Percentiles rank a stretch among this genome's conserved stretches.
Conservation (phyloP, 2,888 invertebrate genomes). For the Pediacus dermestoides region DNA sequence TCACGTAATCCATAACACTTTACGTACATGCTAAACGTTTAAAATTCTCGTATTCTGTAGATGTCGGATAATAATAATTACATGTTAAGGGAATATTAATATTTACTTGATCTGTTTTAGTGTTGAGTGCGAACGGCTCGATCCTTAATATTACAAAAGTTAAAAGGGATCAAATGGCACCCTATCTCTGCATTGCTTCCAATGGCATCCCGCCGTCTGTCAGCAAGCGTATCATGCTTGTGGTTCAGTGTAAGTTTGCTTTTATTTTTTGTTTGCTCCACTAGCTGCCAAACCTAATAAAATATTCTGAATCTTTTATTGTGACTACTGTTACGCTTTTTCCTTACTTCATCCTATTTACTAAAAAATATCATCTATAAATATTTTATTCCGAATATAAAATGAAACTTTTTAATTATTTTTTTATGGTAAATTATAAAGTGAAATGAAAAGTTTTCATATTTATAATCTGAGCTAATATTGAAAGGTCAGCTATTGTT, state of each 20-base stretch:
- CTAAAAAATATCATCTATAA: too few species aligned
- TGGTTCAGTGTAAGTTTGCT: slow-evolving; percentile 67
- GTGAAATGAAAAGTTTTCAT: too few species aligned
- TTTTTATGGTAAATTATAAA: too few species aligned
- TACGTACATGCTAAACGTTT: slow-evolving; percentile 1
- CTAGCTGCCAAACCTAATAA: background rate
- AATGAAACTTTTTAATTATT: too few species aligned
- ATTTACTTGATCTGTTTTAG: slow-evolving; percentile 49
- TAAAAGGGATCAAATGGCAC: slow-evolving; percentile 74
- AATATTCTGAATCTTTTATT: background rate
- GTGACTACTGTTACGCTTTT: background rate
- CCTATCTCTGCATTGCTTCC: slow-evolving; percentile 76
- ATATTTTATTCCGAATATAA: too few species aligned
- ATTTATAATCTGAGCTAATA: too few species aligned
- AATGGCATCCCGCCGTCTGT: slow-evolving; percentile 87
- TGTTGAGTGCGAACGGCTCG: slow-evolving; percentile 63
- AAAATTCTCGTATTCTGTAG: slow-evolving; percentile 1
- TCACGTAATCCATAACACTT: slow-evolving; percentile 6
- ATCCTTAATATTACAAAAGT: slow-evolving; percentile 66
- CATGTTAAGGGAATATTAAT: slow-evolving; percentile 15
- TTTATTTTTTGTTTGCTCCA: background rate
- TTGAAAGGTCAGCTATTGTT: too few species aligned
- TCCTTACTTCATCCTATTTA: too few species aligned
- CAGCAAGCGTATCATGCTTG: slow-evolving; percentile 82
- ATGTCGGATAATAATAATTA: slow-evolving; percentile 4